phyloP scores from a whole-genome alignment of 2,113 vertebrate species.

The Saimiri boliviensis region DNA sequence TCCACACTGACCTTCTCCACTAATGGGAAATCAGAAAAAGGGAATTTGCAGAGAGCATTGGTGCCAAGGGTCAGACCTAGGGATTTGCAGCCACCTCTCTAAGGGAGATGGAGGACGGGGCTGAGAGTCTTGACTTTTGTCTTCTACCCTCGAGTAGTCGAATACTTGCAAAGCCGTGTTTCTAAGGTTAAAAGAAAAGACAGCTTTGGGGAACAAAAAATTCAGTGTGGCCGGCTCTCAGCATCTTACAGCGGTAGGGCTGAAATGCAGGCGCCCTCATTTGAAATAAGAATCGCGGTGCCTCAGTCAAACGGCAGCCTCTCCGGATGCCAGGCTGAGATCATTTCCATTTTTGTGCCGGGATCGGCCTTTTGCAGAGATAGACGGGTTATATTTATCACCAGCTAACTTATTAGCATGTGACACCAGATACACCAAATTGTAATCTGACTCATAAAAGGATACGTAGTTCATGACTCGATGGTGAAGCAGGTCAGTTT shows the following conservation, averaged over 20 bases:
- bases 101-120: neutral
- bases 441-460: conserved; percentile 53
- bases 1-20: neutral
- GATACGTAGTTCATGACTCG: conserved; percentile 51
- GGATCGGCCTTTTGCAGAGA: conserved; percentile 44
- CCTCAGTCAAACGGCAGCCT: neutral
- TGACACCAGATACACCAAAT: conserved; percentile 8
- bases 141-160: neutral
- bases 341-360: conserved; percentile 56
- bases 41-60: neutral
- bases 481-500: conserved; percentile 24
- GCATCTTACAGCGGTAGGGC: neutral
- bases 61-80: neutral
- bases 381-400: conserved; percentile 59
- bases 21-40: neutral
- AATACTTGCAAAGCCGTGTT: neutral
- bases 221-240: accelerated
- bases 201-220: neutral
- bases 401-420: conserved; percentile 45
- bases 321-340: neutral
- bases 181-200: neutral
- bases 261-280: accelerated
- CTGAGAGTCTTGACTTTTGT: neutral
- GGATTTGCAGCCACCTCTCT: neutral
- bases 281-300: neutral